Evolutionary conservation across 2,113 vertebrate genomes (phyloP), one percentile per base, ranked within the genome.

Genomic region (Mesocricetus auratus): DNA sequence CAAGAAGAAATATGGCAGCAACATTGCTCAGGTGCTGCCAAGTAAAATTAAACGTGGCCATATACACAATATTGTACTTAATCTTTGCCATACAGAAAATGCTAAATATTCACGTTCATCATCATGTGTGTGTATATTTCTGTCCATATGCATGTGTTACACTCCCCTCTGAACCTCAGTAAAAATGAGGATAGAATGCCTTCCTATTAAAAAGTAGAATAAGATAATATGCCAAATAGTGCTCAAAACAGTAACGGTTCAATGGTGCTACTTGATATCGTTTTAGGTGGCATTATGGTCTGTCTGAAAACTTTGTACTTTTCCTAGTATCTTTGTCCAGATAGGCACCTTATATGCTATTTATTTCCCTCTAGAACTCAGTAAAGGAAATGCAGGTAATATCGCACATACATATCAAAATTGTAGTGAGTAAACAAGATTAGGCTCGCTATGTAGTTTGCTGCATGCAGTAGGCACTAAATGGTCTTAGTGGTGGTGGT

Each of bases 351-450:
- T 94, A 85, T 66, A 22, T 6, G 13, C 45, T 33, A 85, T 90
- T 73, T 85, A 19, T 91, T 73, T 96, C 58, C n/a, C 42, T 91
- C 36, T 86, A 73, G 79, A 89, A 78, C 56, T 85, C 64, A 97
- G 39, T 83, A 78, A 83, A 91, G 82, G 33, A 85, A 91, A 22
- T 89, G 15, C 12, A 45, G 60, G 3, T 68, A 93, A 91, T 83
- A 89, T 58, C 75, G 9, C 90, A 36, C 2, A 19, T 71, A 58
- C 29, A 62, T 10, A 64, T 77, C 7, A 53, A 64, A 60, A 91
- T 88, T 58, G 31, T 60, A 78, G 26, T 58, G n/a, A 89, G 42
- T 89, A 66, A 88, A 85, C 21, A 83, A 78, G 62, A 47, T 90
- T 62, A 78, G 88, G 29, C 36, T 73, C n/a, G 73, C 39, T 89